Conservation (phyloP, 2,797 vertebrate genomes). For the Atherinosoma microstoma region DNA sequence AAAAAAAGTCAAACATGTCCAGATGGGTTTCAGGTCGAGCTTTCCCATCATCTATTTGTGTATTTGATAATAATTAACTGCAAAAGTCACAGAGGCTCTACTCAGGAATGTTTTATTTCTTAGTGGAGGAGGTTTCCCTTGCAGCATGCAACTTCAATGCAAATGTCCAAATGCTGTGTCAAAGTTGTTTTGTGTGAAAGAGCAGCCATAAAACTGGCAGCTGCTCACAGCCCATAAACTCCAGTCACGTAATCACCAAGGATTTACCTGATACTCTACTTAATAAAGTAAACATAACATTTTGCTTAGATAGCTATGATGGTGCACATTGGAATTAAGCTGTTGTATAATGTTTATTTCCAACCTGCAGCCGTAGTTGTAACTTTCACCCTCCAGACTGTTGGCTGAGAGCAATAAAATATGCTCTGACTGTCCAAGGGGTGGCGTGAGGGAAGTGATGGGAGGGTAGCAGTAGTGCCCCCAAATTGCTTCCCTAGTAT, state of each 20-base stretch:
- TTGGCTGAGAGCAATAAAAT: constrained; percentile 89
- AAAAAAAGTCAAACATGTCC: background rate
- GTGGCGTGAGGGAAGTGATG: constrained; percentile 54
- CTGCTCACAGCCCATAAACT: constrained; percentile 87
- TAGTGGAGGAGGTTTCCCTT: constrained; percentile 26
- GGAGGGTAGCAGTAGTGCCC: constrained; percentile 67
- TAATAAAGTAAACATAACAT: constrained; percentile 47
- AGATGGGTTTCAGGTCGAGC: constrained; percentile 1
- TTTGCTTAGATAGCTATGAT: constrained; percentile 12
- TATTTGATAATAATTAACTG: constrained; percentile 28
- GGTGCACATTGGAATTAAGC: constrained; percentile 39
- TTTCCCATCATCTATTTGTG: background rate
- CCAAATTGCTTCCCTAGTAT: constrained; percentile 79
- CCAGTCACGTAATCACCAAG: constrained; percentile 62
- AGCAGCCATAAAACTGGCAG: constrained; percentile 86
- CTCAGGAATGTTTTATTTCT: constrained; percentile 23
- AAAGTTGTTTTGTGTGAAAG: constrained; percentile 81
- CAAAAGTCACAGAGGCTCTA: constrained; percentile 9
- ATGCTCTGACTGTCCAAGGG: constrained; percentile 87
- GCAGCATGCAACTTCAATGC: constrained; percentile 68
- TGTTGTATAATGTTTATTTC: constrained; percentile 51
- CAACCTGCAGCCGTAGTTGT: constrained; percentile 55
- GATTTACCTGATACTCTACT: constrained; percentile 52
- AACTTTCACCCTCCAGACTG: constrained; percentile 80
- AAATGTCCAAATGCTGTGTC: constrained; percentile 79